Evolutionary conservation across 2,888 invertebrate genomes (phyloP), one percentile per base, ranked within the genome.

Genomic region (Neuroscelio doddi): DNA sequence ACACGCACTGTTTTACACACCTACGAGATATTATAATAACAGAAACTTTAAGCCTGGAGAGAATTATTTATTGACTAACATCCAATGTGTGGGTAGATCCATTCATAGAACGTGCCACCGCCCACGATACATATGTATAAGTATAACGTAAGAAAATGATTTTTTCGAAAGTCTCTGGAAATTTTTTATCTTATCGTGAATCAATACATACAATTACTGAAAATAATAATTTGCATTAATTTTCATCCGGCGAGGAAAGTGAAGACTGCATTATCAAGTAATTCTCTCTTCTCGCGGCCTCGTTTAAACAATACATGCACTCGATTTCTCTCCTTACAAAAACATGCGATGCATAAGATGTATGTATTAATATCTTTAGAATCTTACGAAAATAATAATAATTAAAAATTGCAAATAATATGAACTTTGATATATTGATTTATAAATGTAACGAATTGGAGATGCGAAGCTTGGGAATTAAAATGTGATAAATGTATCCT

Each of bases 51-150:
- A 57, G 59, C 65, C 45, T n/a, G 56, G 67, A 68, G 74, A 69
- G 71, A 73, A 75, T 77, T 74, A 76, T 78, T 76, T 77, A 75
- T 81, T 78, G 75, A 75, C 73, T 73, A 79, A 78, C 73, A 66
- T 64, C 36, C 50, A 49, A 56, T 62, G 78, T 74, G 83, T 83
- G 76, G 82, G 83, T 68, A 75, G 80, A 63, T 67, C 75, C 81
- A 81, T 81, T 82, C 80, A 78, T 75, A 77, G 75, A 68, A 61
- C 63, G 66, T 29, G 56, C 34, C 49, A 44, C 47, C 63, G 68
- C 70, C 68, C 65, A 68, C 69, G 56, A 47, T 26, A 46, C 39
- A 30, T 17, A 38, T 24, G 39, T 42, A 29, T 47, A 51, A 45
- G 47, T 63, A 56, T 55, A 58, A 44, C 58, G 49, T 44, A 49